Evolutionary conservation across 1,140 invertebrate species (phyloP), one percentile per base, ranked within the genome.

Genomic region (Adoxophyes honmai): DNA sequence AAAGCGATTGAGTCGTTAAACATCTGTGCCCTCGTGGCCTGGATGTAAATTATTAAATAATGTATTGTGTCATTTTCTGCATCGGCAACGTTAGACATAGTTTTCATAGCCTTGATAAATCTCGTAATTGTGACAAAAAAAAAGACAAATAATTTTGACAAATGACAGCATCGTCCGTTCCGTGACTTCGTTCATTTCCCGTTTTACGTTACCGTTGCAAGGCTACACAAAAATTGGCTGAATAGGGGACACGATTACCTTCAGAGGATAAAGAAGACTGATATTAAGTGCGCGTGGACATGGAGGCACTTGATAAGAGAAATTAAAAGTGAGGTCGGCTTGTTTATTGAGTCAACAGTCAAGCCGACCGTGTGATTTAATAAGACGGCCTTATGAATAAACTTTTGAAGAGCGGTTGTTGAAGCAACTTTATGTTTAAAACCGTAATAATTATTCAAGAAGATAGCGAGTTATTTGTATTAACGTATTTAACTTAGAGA

Each of bases 101-200:
- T 66, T 53, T 52, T 36, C 33, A 53, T 10, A 34, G 52, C 65
- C 68, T 73, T 70, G 60, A 48, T 53, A 35, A 57, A 61, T 39
- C 34, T 34, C 58, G 34, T 62, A 58, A 66, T 70, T 66, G 54
- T 15, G 55, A 53, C 56, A 62, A 72, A 64, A 68, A n/a, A n/a
- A 28, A 28, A 58, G 54, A 67, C 57, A 66, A 21, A 35, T 53
- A n/a, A 53, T 14, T 10, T 15, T 2, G 35, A 53, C 2, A 70
- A 68, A 72, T 28, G 36, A 72, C 61, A 57, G 8, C 69, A 66
- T 60, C 64, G 62, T 72, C 67, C 66, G 68, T 68, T 68, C 55
- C 68, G 64, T 75, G 66, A 69, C 63, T 62, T 60, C 48, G 28
- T 37, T 28, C 55, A 64, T 69, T 66, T 75, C 69, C 65, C 70